A percentile compares a stretch with the other conserved stretches of the same genome.
phyloP scores from a whole-genome alignment of 2,888 invertebrate species.

The Gari tellinella region DNA sequence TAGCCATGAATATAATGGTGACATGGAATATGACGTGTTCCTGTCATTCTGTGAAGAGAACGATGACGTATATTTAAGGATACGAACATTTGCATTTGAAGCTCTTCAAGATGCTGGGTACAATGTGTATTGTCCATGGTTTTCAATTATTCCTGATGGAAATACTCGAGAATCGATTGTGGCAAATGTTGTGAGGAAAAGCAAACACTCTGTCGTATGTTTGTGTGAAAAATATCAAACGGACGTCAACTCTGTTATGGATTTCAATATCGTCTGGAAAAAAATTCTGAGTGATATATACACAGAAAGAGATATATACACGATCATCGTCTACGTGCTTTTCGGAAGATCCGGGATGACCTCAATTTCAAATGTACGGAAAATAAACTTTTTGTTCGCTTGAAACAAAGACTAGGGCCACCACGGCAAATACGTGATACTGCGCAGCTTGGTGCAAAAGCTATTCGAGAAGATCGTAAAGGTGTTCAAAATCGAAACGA shows the following conservation, averaged over 20 bases:
- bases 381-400: too few relatives aligned
- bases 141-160: not conserved
- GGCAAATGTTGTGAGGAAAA: not conserved
- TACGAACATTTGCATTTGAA: not conserved
- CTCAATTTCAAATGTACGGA: too few relatives aligned
- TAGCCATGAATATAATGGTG: not conserved
- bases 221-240: slow-evolving; percentile 9
- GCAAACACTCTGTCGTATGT: slow-evolving; percentile 5
- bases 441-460: too few relatives aligned
- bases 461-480: too few relatives aligned
- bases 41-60: slow-evolving; percentile 22
- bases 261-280: slow-evolving; percentile 21
- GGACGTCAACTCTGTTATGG: not conserved
- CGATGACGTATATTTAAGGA: slow-evolving; percentile 2
- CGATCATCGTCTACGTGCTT: too few relatives aligned
- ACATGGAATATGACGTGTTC: slow-evolving; percentile 2
- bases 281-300: not conserved
- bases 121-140: slow-evolving; percentile 3
- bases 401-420: too few relatives aligned
- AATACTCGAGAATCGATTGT: not conserved
- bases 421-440: too few relatives aligned
- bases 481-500: too few relatives aligned
- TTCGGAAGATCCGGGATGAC: too few relatives aligned
- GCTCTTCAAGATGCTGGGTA: not conserved
- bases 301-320: not conserved